Base-by-base conservation (phyloP, 2,113 vertebrate species). In the Ceyx cyanopectus region DNA sequence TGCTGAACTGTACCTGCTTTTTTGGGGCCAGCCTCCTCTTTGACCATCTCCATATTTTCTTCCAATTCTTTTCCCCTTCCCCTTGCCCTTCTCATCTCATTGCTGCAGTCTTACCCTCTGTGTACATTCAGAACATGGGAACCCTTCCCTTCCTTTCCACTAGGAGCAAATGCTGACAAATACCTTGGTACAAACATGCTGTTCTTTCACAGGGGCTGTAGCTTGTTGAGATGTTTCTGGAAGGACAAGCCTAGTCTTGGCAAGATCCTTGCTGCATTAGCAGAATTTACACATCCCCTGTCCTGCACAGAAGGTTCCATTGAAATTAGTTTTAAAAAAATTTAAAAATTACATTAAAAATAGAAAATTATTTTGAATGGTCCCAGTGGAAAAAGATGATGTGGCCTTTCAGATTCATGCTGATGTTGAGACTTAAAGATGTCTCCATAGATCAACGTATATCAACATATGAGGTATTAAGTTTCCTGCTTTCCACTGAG, bases 281-380 rank as follows among this genome's bases (percentile, higher is more conserved):
- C 57, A 85, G 70, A 89, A 91, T 46, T 76, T 62, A 50, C 27
- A 57, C 21, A 76, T 41, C 34, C 90, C 20, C 41, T 89, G 54
- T 51, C 18, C 50, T 74, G 50, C 63, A 76, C 4, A 82, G 70
- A 57, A 76, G 13, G 43, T 29, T 46, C 41, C 37, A 65, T 0
- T 41, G 41, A 87, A 65, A 74, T 73, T 57, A 77, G 45, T 68
- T 87, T 69, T 10, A 37, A 37, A 91, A 89, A 96, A 86, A 87
- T 68, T 62, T 34, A 91, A 91, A 84, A 79, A 26, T 30, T 62
- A 12, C 50, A 79, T 90, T 82, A 91, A 92, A 94, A 85, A 93
- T 66, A 80, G 41, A 85, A 92, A 51, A 90, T 19, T 6, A 26
- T 56, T 93, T 77, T 74, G 46, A 69, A 5, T 77, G 50, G 63